These are phyloP conservation scores for Megalonaias nervosa DNA, from an alignment of 1,140 invertebrate species.

Conservation along the genomic window DNA sequence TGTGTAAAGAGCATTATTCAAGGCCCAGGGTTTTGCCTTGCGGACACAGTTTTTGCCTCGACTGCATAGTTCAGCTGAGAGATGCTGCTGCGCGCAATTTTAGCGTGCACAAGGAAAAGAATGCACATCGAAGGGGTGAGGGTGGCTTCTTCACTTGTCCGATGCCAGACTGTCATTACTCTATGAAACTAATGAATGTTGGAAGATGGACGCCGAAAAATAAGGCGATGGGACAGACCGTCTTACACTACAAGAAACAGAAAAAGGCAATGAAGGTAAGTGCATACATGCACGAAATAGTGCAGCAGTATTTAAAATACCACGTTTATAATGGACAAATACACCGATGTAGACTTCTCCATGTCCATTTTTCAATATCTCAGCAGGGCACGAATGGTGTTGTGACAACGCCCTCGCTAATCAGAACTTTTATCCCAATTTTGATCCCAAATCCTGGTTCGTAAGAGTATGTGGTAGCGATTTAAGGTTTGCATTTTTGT, in stretches of 20 bases:
- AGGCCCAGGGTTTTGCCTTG: conserved; percentile 27
- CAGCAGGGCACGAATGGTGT: too few relatives aligned
- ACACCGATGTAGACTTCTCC: too few relatives aligned
- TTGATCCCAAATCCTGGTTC: too few relatives aligned
- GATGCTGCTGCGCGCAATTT: conserved; percentile 19
- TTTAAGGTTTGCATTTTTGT: too few relatives aligned
- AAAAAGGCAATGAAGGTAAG: conserved; percentile 22
- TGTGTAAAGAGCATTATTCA: conserved; percentile 13
- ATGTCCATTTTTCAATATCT: too few relatives aligned
- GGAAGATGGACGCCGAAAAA: conserved; percentile 26
- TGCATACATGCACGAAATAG: background rate
- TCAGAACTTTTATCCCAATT: too few relatives aligned
- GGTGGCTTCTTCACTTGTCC: conserved; percentile 31
- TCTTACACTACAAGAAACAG: conserved; percentile 5
- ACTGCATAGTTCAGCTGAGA: conserved; percentile 11
- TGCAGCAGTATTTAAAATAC: too few relatives aligned
- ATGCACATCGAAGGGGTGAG: conserved; percentile 31
- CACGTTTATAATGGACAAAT: too few relatives aligned
- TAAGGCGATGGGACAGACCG: conserved; percentile 14
- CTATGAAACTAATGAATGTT: conserved; percentile 34
- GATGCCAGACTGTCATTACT: conserved; percentile 25
- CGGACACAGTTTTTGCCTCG: conserved; percentile 24
- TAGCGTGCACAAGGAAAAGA: conserved; percentile 22
- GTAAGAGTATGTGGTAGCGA: too few relatives aligned
- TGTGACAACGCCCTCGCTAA: too few relatives aligned